phyloP scores from a whole-genome alignment of 37 sponge, comb jelly and placozoan genomes.

The Chondrilla cf. caribensis region DNA sequence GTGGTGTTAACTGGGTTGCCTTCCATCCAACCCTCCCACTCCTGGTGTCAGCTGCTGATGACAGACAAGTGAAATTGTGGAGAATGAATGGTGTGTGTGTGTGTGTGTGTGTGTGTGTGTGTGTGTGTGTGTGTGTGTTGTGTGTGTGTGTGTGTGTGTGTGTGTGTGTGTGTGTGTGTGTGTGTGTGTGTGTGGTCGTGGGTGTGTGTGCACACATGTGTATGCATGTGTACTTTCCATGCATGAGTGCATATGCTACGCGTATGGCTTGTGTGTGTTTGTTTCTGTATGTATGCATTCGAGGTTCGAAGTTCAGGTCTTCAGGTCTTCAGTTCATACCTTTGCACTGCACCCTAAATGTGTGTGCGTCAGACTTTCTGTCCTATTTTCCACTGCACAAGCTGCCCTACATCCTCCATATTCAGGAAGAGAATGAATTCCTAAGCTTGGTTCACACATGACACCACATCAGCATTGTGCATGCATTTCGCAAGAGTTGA shows the following conservation, averaged over 20 bases:
- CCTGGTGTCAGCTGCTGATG: conserved; percentile 92
- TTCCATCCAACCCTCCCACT: conserved; percentile 94
- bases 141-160: conserved; percentile 4
- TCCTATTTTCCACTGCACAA: no score
- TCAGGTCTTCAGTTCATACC: no score
- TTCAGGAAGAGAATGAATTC: no score
- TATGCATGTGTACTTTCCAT: conserved; percentile 18
- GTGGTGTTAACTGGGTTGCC: conserved; percentile 98
- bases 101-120: not conserved
- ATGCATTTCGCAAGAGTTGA: no score
- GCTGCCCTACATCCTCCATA: no score
- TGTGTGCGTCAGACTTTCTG: no score
- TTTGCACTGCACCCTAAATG: no score
- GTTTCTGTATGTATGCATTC: not conserved
- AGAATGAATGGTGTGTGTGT: conserved; percentile 83
- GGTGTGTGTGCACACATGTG: not conserved
- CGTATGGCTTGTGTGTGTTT: not conserved
- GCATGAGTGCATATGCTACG: not conserved
- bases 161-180: conserved; percentile 23
- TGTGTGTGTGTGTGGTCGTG: conserved; percentile 9
- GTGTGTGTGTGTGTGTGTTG: no score
- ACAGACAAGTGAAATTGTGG: conserved; percentile 98
- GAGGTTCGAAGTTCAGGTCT: not conserved
- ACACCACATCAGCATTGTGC: no score
- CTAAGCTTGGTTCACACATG: no score